Percentiles rank a stretch among this genome's conserved stretches.
These are phyloP conservation scores for Hemicordylus capensis DNA, from an alignment of 2,113 vertebrate genomes.

Conservation along the genomic window DNA sequence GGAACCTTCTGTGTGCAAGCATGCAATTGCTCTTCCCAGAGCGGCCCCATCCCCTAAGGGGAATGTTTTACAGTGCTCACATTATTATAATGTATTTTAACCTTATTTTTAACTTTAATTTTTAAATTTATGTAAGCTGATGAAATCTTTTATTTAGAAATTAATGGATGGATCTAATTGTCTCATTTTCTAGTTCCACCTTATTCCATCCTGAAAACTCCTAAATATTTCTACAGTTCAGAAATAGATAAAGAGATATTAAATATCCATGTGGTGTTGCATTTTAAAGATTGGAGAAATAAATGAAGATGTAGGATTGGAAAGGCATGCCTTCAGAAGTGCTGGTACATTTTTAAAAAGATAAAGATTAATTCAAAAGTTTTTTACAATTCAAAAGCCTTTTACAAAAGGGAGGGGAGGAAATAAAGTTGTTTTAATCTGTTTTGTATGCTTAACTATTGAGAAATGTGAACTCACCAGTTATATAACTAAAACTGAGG, in stretches of 20 bases:
- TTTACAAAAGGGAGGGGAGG: too few relatives aligned
- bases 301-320: background rate
- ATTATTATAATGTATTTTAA: too few relatives aligned
- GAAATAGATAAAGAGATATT: background rate
- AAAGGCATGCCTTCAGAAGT: background rate
- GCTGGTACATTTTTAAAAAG: background rate
- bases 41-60: too few relatives aligned
- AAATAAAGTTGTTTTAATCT: too few relatives aligned
- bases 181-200: slow-evolving; percentile 3
- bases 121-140: too few relatives aligned
- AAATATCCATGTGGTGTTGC: background rate
- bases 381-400: background rate
- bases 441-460: too few relatives aligned
- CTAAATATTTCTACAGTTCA: background rate
- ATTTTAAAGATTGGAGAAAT: background rate
- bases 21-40: too few relatives aligned
- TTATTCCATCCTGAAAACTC: background rate
- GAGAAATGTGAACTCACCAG: background rate
- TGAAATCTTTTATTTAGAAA: background rate
- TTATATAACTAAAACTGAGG: background rate
- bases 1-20: too few relatives aligned
- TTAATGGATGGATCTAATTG: background rate
- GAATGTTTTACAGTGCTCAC: too few relatives aligned
- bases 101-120: too few relatives aligned
- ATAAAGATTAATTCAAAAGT: background rate